A percentile compares a stretch with the other conserved stretches of the same genome.
Conservation (phyloP, 2,888 invertebrate genomes). For the Achlya flavicornis region DNA sequence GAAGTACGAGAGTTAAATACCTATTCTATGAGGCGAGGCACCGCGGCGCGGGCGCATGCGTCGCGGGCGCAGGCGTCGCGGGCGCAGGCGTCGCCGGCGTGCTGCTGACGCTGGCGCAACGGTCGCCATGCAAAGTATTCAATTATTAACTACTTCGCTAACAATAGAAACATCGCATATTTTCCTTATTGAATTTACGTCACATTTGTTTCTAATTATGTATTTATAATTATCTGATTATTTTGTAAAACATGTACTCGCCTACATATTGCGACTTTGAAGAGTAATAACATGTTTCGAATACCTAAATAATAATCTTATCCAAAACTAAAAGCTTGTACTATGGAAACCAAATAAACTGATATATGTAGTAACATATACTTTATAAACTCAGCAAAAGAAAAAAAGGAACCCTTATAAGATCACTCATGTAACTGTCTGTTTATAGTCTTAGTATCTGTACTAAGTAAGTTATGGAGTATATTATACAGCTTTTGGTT, state of each 20-base stretch:
- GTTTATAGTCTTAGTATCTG: no score
- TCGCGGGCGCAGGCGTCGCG: conserved; percentile 34
- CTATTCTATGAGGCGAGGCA: conserved; percentile 39
- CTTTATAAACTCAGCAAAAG: no score
- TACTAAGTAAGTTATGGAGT: no score
- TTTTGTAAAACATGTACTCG: neutral
- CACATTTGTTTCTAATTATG: conserved; percentile 25
- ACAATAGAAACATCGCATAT: conserved; percentile 52
- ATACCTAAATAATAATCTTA: no score
- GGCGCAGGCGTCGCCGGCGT: conserved; percentile 28
- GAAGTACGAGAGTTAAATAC: conserved; percentile 42
- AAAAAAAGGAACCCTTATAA: no score
- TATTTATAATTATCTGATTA: conserved; percentile 14
- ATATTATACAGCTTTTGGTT: no score
- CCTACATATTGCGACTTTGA: neutral
- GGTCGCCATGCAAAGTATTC: conserved; percentile 37
- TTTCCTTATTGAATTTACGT: conserved; percentile 53
- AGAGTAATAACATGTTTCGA: neutral
- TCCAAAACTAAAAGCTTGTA: no score
- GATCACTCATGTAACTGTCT: no score
- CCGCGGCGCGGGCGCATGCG: conserved; percentile 31
- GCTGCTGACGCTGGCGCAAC: conserved; percentile 34
- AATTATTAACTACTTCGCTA: conserved; percentile 44
- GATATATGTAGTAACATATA: no score
- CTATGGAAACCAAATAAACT: no score